Conservation (phyloP, 1,140 invertebrate genomes). For the Lasaia peninsularis region DNA sequence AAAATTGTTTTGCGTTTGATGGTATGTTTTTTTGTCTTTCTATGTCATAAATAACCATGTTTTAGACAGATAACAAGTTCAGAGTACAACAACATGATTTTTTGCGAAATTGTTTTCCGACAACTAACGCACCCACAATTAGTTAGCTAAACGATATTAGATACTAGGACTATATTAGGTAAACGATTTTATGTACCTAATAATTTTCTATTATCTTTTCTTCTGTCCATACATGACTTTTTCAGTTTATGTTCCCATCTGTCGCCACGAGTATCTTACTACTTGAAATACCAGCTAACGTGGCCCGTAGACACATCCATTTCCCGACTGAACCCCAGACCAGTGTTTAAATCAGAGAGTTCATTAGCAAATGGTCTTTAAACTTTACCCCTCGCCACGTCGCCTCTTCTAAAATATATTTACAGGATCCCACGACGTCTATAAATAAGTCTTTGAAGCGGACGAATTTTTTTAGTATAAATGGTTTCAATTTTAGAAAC, state of each 20-base stretch:
- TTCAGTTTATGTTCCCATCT: constrained; percentile 68
- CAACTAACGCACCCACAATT: too few species aligned
- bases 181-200: too few species aligned
- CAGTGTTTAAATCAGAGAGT: constrained; percentile 21
- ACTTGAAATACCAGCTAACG: constrained; percentile 32
- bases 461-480: background rate
- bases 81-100: too few species aligned
- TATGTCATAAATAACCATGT: too few species aligned
- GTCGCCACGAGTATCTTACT: constrained; percentile 59
- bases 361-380: constrained; percentile 37
- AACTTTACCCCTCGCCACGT: constrained; percentile 32
- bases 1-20: too few species aligned
- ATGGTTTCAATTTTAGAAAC: constrained; percentile 1
- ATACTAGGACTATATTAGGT: too few species aligned
- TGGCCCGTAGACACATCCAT: constrained; percentile 31
- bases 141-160: too few species aligned
- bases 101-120: too few species aligned
- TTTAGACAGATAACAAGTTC: too few species aligned
- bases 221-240: constrained; percentile 49
- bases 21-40: too few species aligned
- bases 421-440: constrained; percentile 54
- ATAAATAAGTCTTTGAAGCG: constrained; percentile 36
- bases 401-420: constrained; percentile 57
- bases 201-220: constrained; percentile 20
- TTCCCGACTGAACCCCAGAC: constrained; percentile 5